These are phyloP conservation scores for Anagrus nilaparvatae DNA, from an alignment of 1,140 invertebrate genomes.

Conservation along the genomic window DNA sequence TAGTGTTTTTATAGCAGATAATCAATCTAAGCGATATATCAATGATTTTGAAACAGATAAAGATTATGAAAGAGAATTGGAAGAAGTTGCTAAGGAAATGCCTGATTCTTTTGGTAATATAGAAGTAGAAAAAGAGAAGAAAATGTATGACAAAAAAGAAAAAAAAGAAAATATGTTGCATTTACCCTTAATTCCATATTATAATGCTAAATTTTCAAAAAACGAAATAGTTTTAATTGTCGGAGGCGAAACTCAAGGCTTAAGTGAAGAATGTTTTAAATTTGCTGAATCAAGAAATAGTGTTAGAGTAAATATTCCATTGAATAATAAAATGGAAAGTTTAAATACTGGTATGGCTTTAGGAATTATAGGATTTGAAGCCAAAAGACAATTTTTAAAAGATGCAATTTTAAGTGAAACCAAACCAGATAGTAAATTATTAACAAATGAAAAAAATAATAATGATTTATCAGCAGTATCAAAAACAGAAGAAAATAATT, in stretches of 20 bases:
- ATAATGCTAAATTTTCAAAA: constrained; percentile 46
- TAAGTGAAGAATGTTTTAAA: constrained; percentile 57
- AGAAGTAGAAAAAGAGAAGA: constrained; percentile 2
- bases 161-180: constrained; percentile 11
- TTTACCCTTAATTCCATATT: constrained; percentile 54
- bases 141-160: neutral
- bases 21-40: too few relatives aligned
- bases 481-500: too few relatives aligned
- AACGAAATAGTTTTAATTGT: constrained; percentile 56
- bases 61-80: neutral
- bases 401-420: too few relatives aligned
- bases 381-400: constrained; percentile 61
- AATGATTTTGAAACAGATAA: neutral
- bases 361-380: constrained; percentile 77
- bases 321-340: constrained; percentile 70
- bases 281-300: constrained; percentile 48
- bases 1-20: constrained; percentile 65
- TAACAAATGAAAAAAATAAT: too few relatives aligned
- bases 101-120: too few relatives aligned
- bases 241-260: constrained; percentile 81
- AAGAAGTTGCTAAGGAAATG: neutral
- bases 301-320: constrained; percentile 63
- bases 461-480: too few relatives aligned
- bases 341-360: constrained; percentile 74
- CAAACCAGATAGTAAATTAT: too few relatives aligned